Conservation (phyloP, 2,113 vertebrate species). For the Heptranchias perlo region DNA sequence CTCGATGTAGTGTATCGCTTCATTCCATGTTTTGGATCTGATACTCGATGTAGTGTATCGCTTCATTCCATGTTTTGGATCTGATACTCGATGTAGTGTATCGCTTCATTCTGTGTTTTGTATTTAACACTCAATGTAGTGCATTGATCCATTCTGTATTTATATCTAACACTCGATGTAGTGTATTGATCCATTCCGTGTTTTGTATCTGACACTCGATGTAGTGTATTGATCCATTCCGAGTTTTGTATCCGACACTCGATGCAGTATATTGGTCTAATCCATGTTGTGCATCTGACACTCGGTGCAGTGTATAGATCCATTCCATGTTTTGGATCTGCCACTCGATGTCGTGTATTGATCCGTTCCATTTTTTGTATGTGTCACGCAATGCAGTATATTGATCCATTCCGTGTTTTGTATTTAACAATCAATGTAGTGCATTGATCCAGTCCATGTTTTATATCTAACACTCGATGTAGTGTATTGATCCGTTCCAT, state of each 20-base stretch:
- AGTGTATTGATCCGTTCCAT: not conserved
- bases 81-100: not conserved
- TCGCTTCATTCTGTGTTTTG: not conserved
- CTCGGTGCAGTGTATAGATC: rapidly evolving
- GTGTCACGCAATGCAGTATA: rapidly evolving
- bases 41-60: not conserved
- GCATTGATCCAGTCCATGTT: not conserved
- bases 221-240: not conserved
- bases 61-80: not conserved
- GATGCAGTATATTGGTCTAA: not conserved
- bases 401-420: not conserved
- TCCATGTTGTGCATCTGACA: not conserved
- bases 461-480: not conserved
- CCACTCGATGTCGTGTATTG: not conserved
- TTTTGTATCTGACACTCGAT: not conserved
- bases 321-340: not conserved
- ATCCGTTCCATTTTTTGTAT: not conserved
- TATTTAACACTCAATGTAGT: not conserved
- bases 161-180: not conserved
- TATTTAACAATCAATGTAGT: not conserved
- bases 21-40: not conserved
- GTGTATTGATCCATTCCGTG: not conserved
- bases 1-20: rapidly evolving
- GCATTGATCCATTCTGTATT: not conserved
- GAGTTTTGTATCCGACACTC: not conserved